Evolutionary conservation across 2,888 invertebrate genomes (phyloP), one percentile per base, ranked within the genome.

Genomic region (Sinotaia quadrata): DNA sequence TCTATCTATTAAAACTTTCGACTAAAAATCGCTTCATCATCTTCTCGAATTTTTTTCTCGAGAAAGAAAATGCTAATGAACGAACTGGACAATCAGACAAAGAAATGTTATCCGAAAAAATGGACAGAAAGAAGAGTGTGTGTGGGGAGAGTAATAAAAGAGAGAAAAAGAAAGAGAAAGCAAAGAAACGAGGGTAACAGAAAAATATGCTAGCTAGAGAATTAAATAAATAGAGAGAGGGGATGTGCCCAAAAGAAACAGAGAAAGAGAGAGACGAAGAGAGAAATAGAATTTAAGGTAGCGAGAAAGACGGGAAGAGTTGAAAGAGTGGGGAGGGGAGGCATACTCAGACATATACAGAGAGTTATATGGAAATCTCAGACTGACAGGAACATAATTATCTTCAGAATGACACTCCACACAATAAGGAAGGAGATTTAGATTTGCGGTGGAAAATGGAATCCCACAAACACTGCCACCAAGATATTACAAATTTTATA

Each of bases 231-330:
- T 27, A 52, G 52, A 52, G 24, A 24, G 52, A 52, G 52, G 15
- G 52, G 24, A n/a, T 12, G 52, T 29, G 52, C 12, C 33, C 31
- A n/a, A 31, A 34, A 54, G 31, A 54, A 34, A 54, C 2, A 31
- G 31, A 31, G 7, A 54, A 34, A 54, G 54, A 54, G 54, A 54
- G 54, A 54, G 54, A 54, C 18, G 34, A 34, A 54, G 31, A 54
- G 52, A 52, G 52, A 54, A 34, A 54, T 4, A 54, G 54, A 31
- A n/a, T n/a, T n/a, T n/a, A n/a, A n/a, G 49, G 18, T 5, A 49
- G n/a, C 7, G 54, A 21, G 54, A 54, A n/a, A 54, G 54, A 54
- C 2, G 4, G 15, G 31, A 31, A 7, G 54, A 31, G 31, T n/a
- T n/a, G n/a, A n/a, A n/a, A 4, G 54, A 54, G 31, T 18, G 31